Evolutionary conservation across 2,888 invertebrate species (phyloP).

Genomic region (Catocala sponsa): DNA sequence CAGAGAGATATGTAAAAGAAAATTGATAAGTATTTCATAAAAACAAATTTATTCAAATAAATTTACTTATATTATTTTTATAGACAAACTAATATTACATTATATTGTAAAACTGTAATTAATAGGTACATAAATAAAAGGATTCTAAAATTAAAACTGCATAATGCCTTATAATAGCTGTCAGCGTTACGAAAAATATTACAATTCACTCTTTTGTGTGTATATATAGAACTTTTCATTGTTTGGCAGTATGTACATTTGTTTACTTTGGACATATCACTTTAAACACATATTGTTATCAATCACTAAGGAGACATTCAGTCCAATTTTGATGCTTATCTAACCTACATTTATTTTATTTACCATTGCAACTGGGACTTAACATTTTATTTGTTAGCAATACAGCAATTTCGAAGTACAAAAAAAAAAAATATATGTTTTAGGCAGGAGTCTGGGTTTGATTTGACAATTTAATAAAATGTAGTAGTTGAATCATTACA

Average conservation of each 20-base stretch:
- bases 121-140: slow-evolving; percentile 48
- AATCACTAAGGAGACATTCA: slow-evolving; percentile 52
- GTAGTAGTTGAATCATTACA: neutral
- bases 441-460: neutral
- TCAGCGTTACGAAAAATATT: slow-evolving; percentile 56
- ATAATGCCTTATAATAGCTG: slow-evolving; percentile 39
- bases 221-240: slow-evolving; percentile 50
- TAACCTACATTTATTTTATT: slow-evolving; percentile 31
- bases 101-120: slow-evolving; percentile 44
- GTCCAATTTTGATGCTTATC: slow-evolving; percentile 47
- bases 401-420: slow-evolving; percentile 10
- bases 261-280: slow-evolving; percentile 52
- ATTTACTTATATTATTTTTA: slow-evolving; percentile 46
- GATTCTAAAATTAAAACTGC: slow-evolving; percentile 44
- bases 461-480: no score
- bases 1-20: neutral
- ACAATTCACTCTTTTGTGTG: slow-evolving; percentile 50
- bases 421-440: neutral
- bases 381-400: slow-evolving; percentile 2
- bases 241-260: slow-evolving; percentile 56
- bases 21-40: slow-evolving; percentile 32
- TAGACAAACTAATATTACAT: slow-evolving; percentile 47
- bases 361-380: slow-evolving; percentile 11
- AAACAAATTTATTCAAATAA: slow-evolving; percentile 51
- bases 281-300: slow-evolving; percentile 48